phyloP scores from a whole-genome alignment of 2,797 vertebrate species.

The Thunnus albacares region DNA sequence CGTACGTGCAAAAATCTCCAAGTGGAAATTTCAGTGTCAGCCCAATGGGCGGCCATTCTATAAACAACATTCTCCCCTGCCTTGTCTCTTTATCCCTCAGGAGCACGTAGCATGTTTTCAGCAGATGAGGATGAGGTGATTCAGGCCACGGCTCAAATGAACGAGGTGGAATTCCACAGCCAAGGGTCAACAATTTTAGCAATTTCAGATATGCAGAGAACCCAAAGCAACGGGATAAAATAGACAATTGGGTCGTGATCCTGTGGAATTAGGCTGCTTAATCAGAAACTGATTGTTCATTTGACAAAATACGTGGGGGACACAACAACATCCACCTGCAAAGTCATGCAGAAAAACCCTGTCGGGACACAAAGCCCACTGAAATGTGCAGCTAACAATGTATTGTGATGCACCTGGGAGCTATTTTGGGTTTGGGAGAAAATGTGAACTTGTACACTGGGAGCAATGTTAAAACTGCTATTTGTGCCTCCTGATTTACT shows the following conservation, averaged over 20 bases:
- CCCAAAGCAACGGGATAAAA: conserved; percentile 80
- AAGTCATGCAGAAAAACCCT: conserved; percentile 82
- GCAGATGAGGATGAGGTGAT: conserved; percentile 67
- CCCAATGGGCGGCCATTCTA: conserved; percentile 57
- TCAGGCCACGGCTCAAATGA: conserved; percentile 54
- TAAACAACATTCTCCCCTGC: conserved; percentile 80
- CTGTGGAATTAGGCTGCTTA: conserved; percentile 80
- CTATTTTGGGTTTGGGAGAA: conserved; percentile 74
- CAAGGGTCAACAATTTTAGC: conserved; percentile 83
- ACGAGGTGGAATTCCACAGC: conserved; percentile 73
- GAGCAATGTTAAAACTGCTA: conserved; percentile 17
- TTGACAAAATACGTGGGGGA: conserved; percentile 73
- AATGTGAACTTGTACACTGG: conserved; percentile 51
- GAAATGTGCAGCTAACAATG: conserved; percentile 61
- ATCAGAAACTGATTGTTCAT: conserved; percentile 82
- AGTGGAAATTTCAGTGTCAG: conserved; percentile 75
- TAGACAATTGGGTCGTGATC: conserved; percentile 83
- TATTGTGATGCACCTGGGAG: conserved; percentile 71
- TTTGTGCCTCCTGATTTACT: conserved; percentile 14
- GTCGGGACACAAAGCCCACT: conserved; percentile 70
- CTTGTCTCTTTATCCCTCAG: conserved; percentile 70
- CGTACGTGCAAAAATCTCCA: conserved; percentile 37
- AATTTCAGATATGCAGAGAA: conserved; percentile 85
- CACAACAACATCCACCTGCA: conserved; percentile 80
- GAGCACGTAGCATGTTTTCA: conserved; percentile 69